Evolutionary conservation across 2,888 invertebrate genomes (phyloP), one percentile per base, ranked within the genome.

Genomic region (Oscheius sp.): DNA sequence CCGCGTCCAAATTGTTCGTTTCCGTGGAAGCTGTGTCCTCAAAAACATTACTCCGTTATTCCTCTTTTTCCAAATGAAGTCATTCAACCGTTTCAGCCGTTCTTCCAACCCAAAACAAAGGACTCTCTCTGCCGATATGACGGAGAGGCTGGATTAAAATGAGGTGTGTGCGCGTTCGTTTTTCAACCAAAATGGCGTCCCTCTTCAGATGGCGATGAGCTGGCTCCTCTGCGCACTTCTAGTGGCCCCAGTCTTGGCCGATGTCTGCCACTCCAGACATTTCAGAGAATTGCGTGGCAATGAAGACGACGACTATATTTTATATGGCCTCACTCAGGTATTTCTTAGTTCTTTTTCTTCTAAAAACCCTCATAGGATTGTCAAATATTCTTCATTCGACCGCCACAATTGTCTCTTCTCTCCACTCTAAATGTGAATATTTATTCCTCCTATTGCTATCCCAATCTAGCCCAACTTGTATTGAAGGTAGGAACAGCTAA

Each of bases 381-480:
- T 55, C 82, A 82, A 70, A 69, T 82, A 68, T 74, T 82, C 58
- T 82, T 82, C 53, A 73, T 79, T 20, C 71, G 80, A 34, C 74
- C 79, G 3, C 76, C 79, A 10, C 82, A 82, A 72, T 64, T 81
- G n/a, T 53, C 70, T 23, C 68, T 77, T 4, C 61, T 77, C n/a
- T 67, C 73, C 20, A 55, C 66, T 4, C 58, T 77, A 42, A 69
- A 66, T 6, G 72, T 82, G 23, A 73, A 80, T 46, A 53, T 64
- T 4, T 67, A 70, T 8, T 70, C 73, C 34, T 75, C 76, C 10
- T 78, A 81, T 57, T 83, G 83, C 45, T 72, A 73, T 63, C 76
- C 82, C 0, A 77, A 78, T 55, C 52, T 82, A 12, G 76, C 78
- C 8, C 82, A 82, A 45, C 53, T 83, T 3, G 80, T 83, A 58